A percentile compares a stretch with the other conserved stretches of the same genome.
These are phyloP conservation scores for Megaustenia siamemsis DNA, from an alignment of 2,888 invertebrate genomes.

Conservation along the genomic window DNA sequence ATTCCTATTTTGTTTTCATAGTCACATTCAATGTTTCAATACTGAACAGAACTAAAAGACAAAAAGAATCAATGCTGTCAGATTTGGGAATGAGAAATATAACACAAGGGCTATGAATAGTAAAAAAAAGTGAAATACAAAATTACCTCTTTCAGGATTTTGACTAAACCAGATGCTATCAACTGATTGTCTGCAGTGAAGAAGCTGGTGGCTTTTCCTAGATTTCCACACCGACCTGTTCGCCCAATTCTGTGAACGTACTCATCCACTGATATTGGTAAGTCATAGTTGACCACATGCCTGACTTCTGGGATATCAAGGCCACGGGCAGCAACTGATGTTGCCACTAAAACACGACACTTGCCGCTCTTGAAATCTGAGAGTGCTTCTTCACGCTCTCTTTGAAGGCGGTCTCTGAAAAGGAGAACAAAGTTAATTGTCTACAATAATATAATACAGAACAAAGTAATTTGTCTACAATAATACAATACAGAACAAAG, in stretches of 20 bases:
- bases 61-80: too few relatives aligned
- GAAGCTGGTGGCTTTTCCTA: conserved; percentile 83
- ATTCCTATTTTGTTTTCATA: too few relatives aligned
- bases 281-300: conserved; percentile 99
- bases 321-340: conserved; percentile 95
- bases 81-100: too few relatives aligned
- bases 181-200: conserved; percentile 83
- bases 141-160: conserved; percentile 85
- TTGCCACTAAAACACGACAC: conserved; percentile 92
- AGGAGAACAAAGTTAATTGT: not conserved
- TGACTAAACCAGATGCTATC: conserved; percentile 83
- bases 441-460: not conserved
- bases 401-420: conserved; percentile 84
- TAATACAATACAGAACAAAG: too few relatives aligned
- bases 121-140: not conserved
- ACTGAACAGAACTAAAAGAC: too few relatives aligned
- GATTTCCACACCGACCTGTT: conserved; percentile 99
- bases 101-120: too few relatives aligned
- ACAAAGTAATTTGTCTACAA: not conserved
- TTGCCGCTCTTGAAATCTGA: conserved; percentile 89
- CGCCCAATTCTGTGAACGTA: conserved; percentile 99
- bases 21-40: too few relatives aligned
- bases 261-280: conserved; percentile 98
- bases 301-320: conserved; percentile 94
- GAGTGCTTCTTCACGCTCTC: conserved; percentile 87